Base-by-base conservation (phyloP, 2,888 invertebrate species). In the Taenaris catops region DNA sequence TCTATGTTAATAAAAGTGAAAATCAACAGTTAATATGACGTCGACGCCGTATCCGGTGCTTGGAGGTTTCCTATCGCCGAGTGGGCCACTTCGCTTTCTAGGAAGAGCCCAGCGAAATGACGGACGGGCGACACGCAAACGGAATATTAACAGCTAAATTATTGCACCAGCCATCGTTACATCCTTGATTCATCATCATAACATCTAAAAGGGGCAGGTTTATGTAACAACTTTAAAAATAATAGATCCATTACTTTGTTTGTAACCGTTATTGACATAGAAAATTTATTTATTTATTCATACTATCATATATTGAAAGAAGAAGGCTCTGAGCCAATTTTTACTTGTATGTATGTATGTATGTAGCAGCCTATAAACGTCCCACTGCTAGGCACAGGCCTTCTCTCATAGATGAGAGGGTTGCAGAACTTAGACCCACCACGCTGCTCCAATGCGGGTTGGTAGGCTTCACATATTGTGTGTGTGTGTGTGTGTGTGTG, bases 21-120 rank as follows among this genome's bases (percentile, higher is more conserved):
- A 81, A 70, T 69, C 43, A 63, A 70, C 64, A 57, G 70, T 72
- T 69, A 63, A 51, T 64, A 63, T 69, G 65, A 60, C 49, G 55
- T 38, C 49, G 53, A 46, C 46, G 57, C 58, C 58, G 63, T 57
- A 62, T 79, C 76, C 78, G 71, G 63, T 53, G 41, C 40, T 44
- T 17, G 53, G 45, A 46, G 46, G 49, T 46, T 64, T 55, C 65
- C 63, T 59, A 53, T 56, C 58, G 54, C 58, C 66, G 62, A 68
- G 63, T 76, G 68, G 70, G 69, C 61, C 75, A 70, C 64, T 64
- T 65, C 63, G 66, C 71, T 79, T 81, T 78, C 83, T 74, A 78
- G 70, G 80, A 81, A 81, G 64, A 67, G 58, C 52, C 58, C 61
- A 59, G 68, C 68, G 55, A 73, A 68, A 72, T 69, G 69, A 66